Percentiles rank a stretch among this genome's conserved stretches.
phyloP scores from a whole-genome alignment of 2,113 vertebrate species.

The Catagonus wagneri region DNA sequence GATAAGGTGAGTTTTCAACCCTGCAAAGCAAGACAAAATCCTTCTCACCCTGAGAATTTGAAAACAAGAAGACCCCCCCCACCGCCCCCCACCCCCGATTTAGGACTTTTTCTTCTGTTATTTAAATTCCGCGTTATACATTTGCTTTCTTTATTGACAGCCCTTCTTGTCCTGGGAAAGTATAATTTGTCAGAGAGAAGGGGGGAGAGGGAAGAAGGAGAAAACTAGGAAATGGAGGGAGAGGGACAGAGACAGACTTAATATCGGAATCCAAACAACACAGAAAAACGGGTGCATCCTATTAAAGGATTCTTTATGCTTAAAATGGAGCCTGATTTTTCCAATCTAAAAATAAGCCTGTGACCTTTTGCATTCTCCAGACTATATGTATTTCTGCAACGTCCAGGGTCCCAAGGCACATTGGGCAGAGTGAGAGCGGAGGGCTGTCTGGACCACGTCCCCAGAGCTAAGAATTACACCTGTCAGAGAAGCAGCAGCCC shows the following conservation, averaged over 20 bases:
- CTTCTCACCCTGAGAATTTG: background rate
- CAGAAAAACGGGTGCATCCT: slow-evolving; percentile 51
- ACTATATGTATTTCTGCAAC: slow-evolving; percentile 76
- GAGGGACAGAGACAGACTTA: background rate
- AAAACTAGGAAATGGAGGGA: background rate
- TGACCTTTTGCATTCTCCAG: slow-evolving; percentile 83
- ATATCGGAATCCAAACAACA: background rate
- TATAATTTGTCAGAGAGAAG: background rate
- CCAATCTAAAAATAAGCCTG: slow-evolving; percentile 65
- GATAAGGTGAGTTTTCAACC: background rate
- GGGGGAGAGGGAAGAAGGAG: background rate
- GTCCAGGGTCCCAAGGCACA: slow-evolving; percentile 71
- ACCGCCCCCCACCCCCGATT: too few species aligned
- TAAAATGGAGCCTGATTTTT: slow-evolving; percentile 42
- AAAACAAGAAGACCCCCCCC: background rate
- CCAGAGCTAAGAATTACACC: slow-evolving; percentile 70
- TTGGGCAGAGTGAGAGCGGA: slow-evolving; percentile 56
- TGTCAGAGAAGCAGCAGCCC: slow-evolving; percentile 83
- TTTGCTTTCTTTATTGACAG: slow-evolving; percentile 35
- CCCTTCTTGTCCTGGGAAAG: slow-evolving; percentile 54
- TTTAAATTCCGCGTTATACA: slow-evolving; percentile 54
- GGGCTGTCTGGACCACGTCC: slow-evolving; percentile 67
- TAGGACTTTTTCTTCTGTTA: slow-evolving; percentile 64
- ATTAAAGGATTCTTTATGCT: slow-evolving; percentile 57
- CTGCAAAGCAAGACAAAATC: slow-evolving; percentile 14